Evolutionary conservation across 2,113 vertebrate species (phyloP), one percentile per base, ranked within the genome.

Genomic region (Myanophis thanlyinensis): DNA sequence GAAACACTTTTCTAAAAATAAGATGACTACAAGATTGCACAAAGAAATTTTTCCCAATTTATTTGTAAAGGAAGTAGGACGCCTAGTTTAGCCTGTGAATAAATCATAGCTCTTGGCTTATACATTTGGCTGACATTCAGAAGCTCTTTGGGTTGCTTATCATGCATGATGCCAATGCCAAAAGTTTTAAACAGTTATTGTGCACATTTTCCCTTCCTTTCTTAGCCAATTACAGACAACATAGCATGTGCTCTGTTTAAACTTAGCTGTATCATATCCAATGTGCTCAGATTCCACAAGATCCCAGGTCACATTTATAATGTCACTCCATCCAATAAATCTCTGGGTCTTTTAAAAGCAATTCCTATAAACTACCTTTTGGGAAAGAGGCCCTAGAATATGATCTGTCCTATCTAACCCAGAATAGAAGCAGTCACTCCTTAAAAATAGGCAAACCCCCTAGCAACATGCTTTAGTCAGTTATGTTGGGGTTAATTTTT

Each of bases 41-140:
- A 90, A 40, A 95, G 91, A 95, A 88, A 93, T 90, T 52, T 8
- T 52, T 93, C 94, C 95, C 92, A 91, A 53, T 80, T 91, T 93
- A 84, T 94, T 52, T 67, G 59, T 85, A 91, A 91, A 95, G 95
- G 94, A 94, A 97, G 90, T 92, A 96, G 94, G 59, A 91, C 84
- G 46, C 86, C 94, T 93, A 44, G 85, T 95, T 93, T 96, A 94
- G 91, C 91, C 3, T 94, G 92, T 67, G 89, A 95, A 96, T 86
- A 96, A 95, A 94, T 95, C 92, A 96, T 47, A 96, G 95, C 96
- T 97, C 94, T 93, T 85, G 90, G 94, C 84, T 95, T 95, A 94
- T 96, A 90, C 30, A 3, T 94, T 94, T 93, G 93, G 90, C 94
- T 95, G 94, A 92, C 5, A 0, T 92, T 97, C 95, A 97, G 91